Evolutionary conservation across 2,797 vertebrate genomes (phyloP), one percentile per base, ranked within the genome.

Genomic region (Chaunax sp.): DNA sequence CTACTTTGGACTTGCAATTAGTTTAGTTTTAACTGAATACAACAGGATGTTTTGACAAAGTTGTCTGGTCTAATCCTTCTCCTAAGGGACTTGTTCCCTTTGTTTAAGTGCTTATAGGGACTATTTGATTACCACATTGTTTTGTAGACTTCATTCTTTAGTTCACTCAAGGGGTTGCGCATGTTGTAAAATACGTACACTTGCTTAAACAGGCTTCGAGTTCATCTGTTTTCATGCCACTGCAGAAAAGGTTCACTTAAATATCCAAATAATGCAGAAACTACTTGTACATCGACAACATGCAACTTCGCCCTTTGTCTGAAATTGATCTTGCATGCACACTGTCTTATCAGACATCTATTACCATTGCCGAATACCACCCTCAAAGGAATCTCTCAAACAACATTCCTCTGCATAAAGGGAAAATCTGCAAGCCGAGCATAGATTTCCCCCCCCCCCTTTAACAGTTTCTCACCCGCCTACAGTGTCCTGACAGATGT

Each of bases 401-500:
- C 50, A 20, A 18, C 20, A 55, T 60, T 37, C 33, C 45, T 61
- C 54, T 59, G 23, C 11, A 12, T 35, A 1, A 40, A 40, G 38
- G 15, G 38, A 40, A 40, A 40, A 16, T 40, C 13, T 40, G 15
- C 38, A 16, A 43, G 37, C 38, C 0, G 1, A 46, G 41, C 22
- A 61, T 41, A 33, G 60, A 46, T 54, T 63, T 62, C 47, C 51
- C 44, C n/a, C 35, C 4, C 35, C 35, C 13, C 10, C 35, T 37
- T 15, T 18, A 66, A 43, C 22, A 53, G n/a, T 55, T 71, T 73
- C 57, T 72, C 35, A 69, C 54, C 72, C 58, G 64, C 50, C 41
- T 69, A 64, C 41, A 28, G 54, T 23, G 14, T 43, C 64, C 51
- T 58, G 45, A 59, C 55, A 72, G 67, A 66, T 44, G 40, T 30